Base-by-base conservation (phyloP, 2,888 invertebrate species). In the Ypsolopha sequella region DNA sequence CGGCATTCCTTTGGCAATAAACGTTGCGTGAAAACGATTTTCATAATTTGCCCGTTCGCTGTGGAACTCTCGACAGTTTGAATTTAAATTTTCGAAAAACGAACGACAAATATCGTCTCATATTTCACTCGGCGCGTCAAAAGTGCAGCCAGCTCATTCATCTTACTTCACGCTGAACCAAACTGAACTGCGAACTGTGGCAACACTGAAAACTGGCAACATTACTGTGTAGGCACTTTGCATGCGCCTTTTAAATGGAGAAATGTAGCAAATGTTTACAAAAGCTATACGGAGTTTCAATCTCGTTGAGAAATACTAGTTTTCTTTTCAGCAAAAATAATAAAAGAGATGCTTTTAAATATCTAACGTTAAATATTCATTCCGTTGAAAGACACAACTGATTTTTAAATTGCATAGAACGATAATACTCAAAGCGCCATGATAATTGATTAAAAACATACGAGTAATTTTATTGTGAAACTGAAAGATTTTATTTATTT, bases 141-240 rank as follows among this genome's bases (percentile, higher is more conserved):
- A 59, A 56, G 59, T 58, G 54, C 56, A 58, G 50, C 50, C 53
- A 44, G 46, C 52, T 54, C 59, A 63, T 62, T 58, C 58, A 54
- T 62, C 58, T 58, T 57, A 54, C 58, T 63, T 63, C 56, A 52
- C 60, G 39, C n/a, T 39, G 39, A 39, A 39, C 39, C n/a, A n/a
- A n/a, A 39, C 52, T 56, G 55, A 56, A 56, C 55, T 54, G 55
- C 53, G 8, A 11, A 8, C 14, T 11, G 43, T 43, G 43, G 43
- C 11, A 11, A 24, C 24, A 24, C 24, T 24, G 24, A 24, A 24
- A 24, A 24, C 24, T 24, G 24, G 24, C 24, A 24, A 24, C 39
- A 39, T 39, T 39, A 39, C 43, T 43, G 43, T 46, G 46, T 35
- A 33, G 35, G 35, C 46, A 35, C 35, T 46, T 35, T 46, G 46